phyloP scores from a whole-genome alignment of 2,113 vertebrate genomes.

The Ceyx melanurus region DNA sequence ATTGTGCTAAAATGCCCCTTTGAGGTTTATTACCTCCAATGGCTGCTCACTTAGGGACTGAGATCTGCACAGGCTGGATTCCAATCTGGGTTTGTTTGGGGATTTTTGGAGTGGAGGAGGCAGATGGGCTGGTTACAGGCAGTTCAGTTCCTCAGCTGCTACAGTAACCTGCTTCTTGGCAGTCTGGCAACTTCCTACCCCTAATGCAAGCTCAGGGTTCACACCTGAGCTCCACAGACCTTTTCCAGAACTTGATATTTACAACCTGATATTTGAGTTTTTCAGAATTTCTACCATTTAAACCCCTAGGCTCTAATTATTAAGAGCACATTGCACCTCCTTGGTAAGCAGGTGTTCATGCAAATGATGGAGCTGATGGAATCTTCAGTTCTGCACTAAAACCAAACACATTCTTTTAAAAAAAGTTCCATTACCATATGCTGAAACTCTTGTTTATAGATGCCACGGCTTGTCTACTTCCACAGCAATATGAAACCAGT shows the following conservation, averaged over 20 bases:
- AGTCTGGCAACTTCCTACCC: neutral
- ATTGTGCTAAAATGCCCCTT: neutral
- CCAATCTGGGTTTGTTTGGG: neutral
- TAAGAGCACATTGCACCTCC: neutral
- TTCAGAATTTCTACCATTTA: neutral
- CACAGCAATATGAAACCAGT: neutral
- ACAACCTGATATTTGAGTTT: neutral
- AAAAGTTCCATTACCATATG: neutral
- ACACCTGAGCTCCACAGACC: neutral
- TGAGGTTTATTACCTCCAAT: neutral
- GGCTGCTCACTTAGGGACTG: neutral
- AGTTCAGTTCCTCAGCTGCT: neutral
- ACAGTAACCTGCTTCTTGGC: neutral
- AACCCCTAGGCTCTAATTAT: neutral
- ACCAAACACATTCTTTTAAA: neutral
- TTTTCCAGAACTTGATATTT: neutral
- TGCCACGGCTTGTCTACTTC: neutral
- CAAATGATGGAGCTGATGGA: neutral
- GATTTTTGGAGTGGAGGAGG: neutral
- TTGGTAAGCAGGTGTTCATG: neutral
- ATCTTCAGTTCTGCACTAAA: neutral
- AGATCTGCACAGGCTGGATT: neutral
- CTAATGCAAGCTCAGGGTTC: neutral
- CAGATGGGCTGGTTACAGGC: neutral
- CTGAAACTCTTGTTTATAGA: neutral